phyloP scores from a whole-genome alignment of 2,797 vertebrate genomes.

The Sphaeramia orbicularis region DNA sequence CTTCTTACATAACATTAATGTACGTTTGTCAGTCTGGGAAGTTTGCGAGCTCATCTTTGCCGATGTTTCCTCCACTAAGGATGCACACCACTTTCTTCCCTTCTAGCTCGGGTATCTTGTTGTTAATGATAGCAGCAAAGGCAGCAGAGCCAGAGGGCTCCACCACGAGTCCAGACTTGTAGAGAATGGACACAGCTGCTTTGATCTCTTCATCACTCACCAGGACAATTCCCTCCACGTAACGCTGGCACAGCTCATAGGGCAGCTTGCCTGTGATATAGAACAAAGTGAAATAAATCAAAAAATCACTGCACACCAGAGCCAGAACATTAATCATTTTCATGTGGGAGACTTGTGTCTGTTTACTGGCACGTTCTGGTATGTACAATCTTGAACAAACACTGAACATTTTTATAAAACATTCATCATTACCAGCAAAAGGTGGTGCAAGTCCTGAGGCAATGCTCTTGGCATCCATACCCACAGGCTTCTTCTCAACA shows the following conservation, averaged over 20 bases:
- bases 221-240: constrained; percentile 82
- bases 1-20: not conserved
- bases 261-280: constrained; percentile 75
- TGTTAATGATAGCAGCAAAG: constrained; percentile 80
- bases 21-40: constrained; percentile 70
- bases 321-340: no score
- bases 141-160: constrained; percentile 84
- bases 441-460: constrained; percentile 86
- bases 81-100: constrained; percentile 80
- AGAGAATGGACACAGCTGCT: constrained; percentile 79
- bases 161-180: constrained; percentile 81
- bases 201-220: constrained; percentile 84
- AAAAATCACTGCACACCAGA: not conserved
- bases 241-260: constrained; percentile 79
- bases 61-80: constrained; percentile 85
- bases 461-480: constrained; percentile 83
- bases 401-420: no score
- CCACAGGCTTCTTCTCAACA: constrained; percentile 83
- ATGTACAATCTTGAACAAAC: no score
- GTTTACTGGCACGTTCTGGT: no score
- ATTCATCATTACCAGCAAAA: constrained; percentile 83
- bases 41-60: constrained; percentile 81
- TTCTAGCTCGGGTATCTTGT: constrained; percentile 77
- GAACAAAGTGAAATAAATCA: not conserved
- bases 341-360: no score